Conservation (phyloP, 2,113 vertebrate species). For the Anoura caudifer region DNA sequence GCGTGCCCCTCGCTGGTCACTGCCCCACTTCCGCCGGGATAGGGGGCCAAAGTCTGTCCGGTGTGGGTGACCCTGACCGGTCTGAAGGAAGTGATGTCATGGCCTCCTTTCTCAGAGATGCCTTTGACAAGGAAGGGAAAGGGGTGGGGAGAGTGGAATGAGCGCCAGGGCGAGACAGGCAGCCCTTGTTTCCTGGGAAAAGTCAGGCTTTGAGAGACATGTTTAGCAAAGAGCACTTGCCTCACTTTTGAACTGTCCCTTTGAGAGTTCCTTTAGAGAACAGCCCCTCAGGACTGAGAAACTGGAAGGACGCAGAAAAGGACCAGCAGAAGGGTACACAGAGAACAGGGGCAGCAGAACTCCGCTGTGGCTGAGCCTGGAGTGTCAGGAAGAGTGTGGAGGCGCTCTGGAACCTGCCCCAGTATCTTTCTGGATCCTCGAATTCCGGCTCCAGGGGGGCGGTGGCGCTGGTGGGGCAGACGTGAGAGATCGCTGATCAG, state of each 20-base stretch:
- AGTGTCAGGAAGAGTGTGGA: neutral
- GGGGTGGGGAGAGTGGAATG: neutral
- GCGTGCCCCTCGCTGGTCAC: neutral
- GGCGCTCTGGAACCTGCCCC: neutral
- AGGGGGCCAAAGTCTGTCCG: neutral
- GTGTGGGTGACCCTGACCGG: too few relatives aligned
- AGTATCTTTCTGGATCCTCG: rapidly evolving
- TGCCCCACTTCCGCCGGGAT: neutral
- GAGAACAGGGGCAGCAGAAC: neutral
- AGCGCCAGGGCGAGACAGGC: neutral
- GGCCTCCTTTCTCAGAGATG: neutral
- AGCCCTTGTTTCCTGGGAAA: neutral
- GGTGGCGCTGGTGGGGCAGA: neutral
- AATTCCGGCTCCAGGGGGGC: neutral
- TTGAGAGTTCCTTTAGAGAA: neutral
- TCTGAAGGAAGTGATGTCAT: slow-evolving; percentile 24
- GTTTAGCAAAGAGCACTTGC: neutral
- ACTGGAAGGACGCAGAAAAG: neutral
- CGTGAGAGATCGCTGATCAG: too few relatives aligned
- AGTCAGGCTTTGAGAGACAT: neutral
- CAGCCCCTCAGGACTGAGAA: neutral
- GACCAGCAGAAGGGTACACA: neutral
- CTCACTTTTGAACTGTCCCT: neutral
- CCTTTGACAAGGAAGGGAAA: neutral
- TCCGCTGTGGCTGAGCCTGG: neutral